phyloP scores from a whole-genome alignment of 2,888 invertebrate species.

The Callimorpha dominula region DNA sequence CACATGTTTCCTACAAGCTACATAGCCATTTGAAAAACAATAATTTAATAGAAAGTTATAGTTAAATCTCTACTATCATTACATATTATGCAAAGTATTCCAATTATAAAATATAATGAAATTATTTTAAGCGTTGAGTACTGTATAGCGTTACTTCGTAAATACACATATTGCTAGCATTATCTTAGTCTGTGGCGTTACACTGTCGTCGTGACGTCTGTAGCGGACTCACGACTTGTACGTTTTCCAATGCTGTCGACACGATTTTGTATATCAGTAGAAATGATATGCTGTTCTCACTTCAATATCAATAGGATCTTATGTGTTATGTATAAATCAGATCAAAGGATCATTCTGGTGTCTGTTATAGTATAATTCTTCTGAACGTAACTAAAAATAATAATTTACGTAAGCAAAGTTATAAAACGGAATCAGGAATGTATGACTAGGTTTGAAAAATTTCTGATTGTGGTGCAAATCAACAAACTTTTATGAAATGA shows the following conservation, averaged over 20 bases:
- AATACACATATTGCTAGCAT: background rate
- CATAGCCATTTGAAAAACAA: too few species aligned
- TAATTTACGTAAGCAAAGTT: too few species aligned
- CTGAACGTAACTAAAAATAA: too few species aligned
- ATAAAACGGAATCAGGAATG: too few species aligned
- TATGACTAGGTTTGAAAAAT: too few species aligned
- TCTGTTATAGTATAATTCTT: too few species aligned
- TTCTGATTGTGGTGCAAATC: too few species aligned
- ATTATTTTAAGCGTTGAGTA: conserved; percentile 36
- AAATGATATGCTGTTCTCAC: background rate
- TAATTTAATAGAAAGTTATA: too few species aligned
- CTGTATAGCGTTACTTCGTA: conserved; percentile 44
- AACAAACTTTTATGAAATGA: background rate
- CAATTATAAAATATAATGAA: conserved; percentile 9
- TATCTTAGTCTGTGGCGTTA: background rate
- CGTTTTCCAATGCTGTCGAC: conserved; percentile 56
- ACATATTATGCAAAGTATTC: too few species aligned
- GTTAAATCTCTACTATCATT: too few species aligned
- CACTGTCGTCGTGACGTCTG: conserved; percentile 45
- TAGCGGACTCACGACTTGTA: conserved; percentile 43
- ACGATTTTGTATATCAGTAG: background rate
- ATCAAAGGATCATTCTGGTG: too few species aligned
- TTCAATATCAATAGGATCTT: background rate
- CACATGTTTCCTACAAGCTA: too few species aligned
- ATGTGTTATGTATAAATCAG: background rate